A percentile compares a stretch with the other conserved stretches of the same genome.
Evolutionary conservation across 2,797 vertebrate genomes (phyloP).

Genomic region (Trichosurus vulpecula): DNA sequence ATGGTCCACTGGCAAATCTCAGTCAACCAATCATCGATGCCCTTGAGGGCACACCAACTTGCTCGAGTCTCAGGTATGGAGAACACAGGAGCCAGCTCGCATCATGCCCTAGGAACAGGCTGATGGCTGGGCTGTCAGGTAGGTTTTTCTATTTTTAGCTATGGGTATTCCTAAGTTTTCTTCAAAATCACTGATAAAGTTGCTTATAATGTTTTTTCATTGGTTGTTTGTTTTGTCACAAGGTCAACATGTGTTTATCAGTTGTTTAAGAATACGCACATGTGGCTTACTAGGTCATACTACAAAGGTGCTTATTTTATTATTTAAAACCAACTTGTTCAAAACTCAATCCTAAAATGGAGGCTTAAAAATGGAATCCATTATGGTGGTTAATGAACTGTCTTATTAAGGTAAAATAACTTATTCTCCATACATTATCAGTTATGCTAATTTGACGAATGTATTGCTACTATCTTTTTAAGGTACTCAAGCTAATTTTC

Average conservation of each 20-base stretch:
- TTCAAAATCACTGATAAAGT: neutral
- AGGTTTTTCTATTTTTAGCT: neutral
- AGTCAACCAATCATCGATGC: neutral
- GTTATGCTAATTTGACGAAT: no score
- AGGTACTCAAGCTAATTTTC: neutral
- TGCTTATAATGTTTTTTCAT: neutral
- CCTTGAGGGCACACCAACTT: neutral
- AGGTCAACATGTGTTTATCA: neutral
- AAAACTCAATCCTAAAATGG: neutral
- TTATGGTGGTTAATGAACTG: no score
- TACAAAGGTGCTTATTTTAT: neutral
- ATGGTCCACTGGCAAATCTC: neutral
- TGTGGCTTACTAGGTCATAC: neutral
- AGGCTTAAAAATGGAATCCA: neutral
- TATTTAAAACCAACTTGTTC: neutral
- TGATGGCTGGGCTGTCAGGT: neutral
- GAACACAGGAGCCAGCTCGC: neutral
- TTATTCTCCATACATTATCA: no score
- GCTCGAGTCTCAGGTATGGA: neutral
- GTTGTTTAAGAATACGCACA: neutral
- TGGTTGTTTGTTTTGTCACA: neutral
- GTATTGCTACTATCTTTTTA: no score
- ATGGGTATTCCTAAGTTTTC: neutral
- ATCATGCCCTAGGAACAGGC: neutral
- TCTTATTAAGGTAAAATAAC: no score